Percentiles rank a stretch among this genome's conserved stretches.
Evolutionary conservation across 2,797 vertebrate genomes (phyloP).

Genomic region (Sciurus vulgaris): DNA sequence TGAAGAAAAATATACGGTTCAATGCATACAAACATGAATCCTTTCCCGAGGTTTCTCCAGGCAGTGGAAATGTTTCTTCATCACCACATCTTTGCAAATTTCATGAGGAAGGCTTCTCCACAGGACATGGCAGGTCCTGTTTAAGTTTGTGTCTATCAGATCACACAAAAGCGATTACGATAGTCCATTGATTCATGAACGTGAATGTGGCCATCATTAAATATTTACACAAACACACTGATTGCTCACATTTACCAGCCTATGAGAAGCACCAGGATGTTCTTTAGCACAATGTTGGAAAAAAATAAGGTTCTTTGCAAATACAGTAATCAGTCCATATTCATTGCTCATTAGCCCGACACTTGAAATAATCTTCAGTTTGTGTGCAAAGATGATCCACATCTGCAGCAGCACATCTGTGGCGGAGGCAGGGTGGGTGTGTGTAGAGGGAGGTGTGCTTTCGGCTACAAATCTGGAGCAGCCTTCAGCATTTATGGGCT

Average conservation of each 20-base stretch:
- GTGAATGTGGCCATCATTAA: conserved; percentile 64
- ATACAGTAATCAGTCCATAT: conserved; percentile 74
- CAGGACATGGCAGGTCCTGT: neutral
- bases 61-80: neutral
- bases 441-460: neutral
- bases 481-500: neutral
- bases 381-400: conserved; percentile 55
- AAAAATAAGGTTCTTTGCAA: conserved; percentile 53
- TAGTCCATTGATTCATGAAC: conserved; percentile 7
- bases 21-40: neutral
- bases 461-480: neutral
- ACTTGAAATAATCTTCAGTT: conserved; percentile 53
- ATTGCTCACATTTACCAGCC: conserved; percentile 67
- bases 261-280: neutral
- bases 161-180: conserved; percentile 62
- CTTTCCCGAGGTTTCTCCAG: neutral
- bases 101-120: neutral
- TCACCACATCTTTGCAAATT: neutral
- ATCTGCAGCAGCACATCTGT: conserved; percentile 68
- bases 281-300: neutral
- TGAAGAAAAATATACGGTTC: neutral
- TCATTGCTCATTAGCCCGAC: conserved; percentile 72
- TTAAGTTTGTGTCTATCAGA: conserved; percentile 48
- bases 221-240: conserved; percentile 76
- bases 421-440: neutral